Conservation (phyloP, 2,797 vertebrate genomes). For the Amblyraja radiata region DNA sequence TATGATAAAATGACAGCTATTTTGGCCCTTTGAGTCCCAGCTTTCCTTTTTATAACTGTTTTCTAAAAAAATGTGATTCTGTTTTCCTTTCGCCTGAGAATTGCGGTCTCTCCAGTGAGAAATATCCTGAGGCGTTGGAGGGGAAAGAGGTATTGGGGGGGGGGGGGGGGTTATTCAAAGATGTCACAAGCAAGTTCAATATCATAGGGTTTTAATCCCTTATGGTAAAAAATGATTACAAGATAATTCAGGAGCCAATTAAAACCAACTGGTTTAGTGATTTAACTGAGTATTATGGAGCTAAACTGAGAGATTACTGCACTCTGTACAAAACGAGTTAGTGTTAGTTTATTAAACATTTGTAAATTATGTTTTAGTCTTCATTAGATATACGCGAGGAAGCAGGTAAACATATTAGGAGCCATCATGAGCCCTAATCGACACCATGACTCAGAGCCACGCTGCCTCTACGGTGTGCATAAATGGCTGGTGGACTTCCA, state of each 20-base stretch:
- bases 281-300: neutral
- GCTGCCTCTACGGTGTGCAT: neutral
- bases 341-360: neutral
- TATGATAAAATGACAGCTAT: constrained; percentile 15
- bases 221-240: neutral
- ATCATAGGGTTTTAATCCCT: neutral
- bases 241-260: neutral
- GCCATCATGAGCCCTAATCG: neutral
- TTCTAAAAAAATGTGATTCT: neutral
- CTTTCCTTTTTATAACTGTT: neutral
- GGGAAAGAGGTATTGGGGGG: neutral
- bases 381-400: neutral
- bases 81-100: neutral
- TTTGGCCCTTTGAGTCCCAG: neutral
- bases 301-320: neutral
- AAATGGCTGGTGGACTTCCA: neutral
- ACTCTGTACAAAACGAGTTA: neutral
- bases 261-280: neutral
- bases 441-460: neutral
- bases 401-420: neutral
- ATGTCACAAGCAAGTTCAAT: neutral
- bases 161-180: neutral
- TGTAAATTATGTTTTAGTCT: neutral
- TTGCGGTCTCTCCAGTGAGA: neutral
- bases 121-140: neutral